Base-by-base conservation (phyloP, 1,140 invertebrate species). In the Drosophila sturtevanti region DNA sequence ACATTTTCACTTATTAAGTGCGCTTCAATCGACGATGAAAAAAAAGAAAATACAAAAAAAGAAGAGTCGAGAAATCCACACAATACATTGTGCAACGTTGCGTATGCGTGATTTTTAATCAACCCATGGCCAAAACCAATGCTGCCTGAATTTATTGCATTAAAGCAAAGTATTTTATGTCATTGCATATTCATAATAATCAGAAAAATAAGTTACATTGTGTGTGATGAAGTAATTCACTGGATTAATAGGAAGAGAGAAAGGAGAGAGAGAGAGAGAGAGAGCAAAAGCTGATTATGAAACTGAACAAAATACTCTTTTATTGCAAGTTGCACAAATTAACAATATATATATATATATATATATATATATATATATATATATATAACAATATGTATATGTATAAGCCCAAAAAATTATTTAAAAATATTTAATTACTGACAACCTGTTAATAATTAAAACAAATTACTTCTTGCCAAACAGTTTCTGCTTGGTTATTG, bases 1-100 rank as follows among this genome's bases (percentile, higher is more conserved):
- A 63, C 69, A 79, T 79, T 79, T 79, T 79, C 77, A 79, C 77
- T 79, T 79, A 79, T 77, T 79, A 79, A 79, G 77, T 79, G 70
- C 74, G 77, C 74, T 73, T 72, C 74, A 69, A 72, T 76, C 76
- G 59, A 68, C 72, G 68, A 31, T 59, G 66, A 55, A 67, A 66
- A 35, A 24, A 63, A 67, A 61, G 62, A 65, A 34, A 54, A 62
- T 48, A 58, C 11, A 52, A 60, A 60, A 61, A 61, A 62, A 56
- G 44, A n/a, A 64, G 60, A 58, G 60, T 34, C 12, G 22, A 61
- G 63, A 72, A 63, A 21, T 48, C 16, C 61, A 66, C 37, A 44
- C 55, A 73, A 68, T 62, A 38, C 71, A 65, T 66, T 74, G 76
- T 76, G 38, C 76, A 76, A 37, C 61, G 73, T 68, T 68, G 76